Evolutionary conservation across 2,888 invertebrate species (phyloP).

Genomic region (Embidobia sp.): DNA sequence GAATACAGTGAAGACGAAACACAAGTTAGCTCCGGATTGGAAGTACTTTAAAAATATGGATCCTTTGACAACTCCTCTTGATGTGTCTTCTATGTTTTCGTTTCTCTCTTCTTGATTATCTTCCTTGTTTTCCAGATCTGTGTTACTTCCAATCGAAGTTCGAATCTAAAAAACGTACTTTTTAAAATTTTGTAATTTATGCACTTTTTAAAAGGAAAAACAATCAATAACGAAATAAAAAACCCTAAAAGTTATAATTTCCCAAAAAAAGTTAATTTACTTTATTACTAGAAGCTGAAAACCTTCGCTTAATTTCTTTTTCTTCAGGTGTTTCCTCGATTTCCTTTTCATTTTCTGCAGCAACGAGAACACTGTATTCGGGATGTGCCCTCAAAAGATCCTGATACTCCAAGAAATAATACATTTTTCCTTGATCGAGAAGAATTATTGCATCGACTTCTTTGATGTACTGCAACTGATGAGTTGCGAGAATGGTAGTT

Average conservation of each 20-base stretch:
- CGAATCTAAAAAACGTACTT: conserved; percentile 75
- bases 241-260: too few species aligned
- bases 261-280: too few species aligned
- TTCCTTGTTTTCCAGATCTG: conserved; percentile 70
- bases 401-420: conserved; percentile 72
- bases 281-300: conserved; percentile 76
- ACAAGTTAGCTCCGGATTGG: conserved; percentile 82
- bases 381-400: conserved; percentile 73
- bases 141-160: conserved; percentile 72
- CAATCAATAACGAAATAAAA: too few species aligned
- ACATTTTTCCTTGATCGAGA: conserved; percentile 75
- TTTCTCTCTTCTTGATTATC: conserved; percentile 71
- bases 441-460: conserved; percentile 81
- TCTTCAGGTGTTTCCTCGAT: conserved; percentile 70
- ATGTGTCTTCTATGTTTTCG: conserved; percentile 79
- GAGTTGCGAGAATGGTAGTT: conserved; percentile 89
- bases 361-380: conserved; percentile 73
- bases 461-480: conserved; percentile 87
- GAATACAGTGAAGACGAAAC: conserved; percentile 81
- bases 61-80: conserved; percentile 81
- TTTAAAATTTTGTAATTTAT: too few species aligned
- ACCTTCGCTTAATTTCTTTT: conserved; percentile 71
- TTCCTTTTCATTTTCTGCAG: conserved; percentile 71
- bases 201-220: too few species aligned
- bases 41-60: conserved; percentile 82